Conservation (phyloP, 2,888 invertebrate species). For the Tenthredo livida region DNA sequence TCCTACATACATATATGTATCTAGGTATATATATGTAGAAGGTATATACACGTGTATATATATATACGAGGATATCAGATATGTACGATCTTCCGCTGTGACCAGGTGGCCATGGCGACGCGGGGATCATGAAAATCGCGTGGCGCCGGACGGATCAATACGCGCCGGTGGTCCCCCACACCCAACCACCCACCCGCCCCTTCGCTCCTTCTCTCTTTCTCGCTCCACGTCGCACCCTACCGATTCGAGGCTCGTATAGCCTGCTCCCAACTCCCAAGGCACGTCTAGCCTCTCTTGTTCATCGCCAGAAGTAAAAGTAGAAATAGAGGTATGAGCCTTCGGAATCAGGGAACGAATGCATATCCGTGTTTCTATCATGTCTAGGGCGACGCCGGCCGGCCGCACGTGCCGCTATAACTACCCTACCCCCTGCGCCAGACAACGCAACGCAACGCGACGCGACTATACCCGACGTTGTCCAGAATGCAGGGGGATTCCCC, state of each 20-base stretch:
- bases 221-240: constrained; percentile 29
- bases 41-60: too few species aligned
- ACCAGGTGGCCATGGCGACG: constrained; percentile 78
- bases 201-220: constrained; percentile 56
- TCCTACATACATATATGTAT: neutral
- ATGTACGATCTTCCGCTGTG: constrained; percentile 75
- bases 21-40: neutral
- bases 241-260: neutral
- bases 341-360: constrained; percentile 5
- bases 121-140: constrained; percentile 76
- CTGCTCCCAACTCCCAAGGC: constrained; percentile 5
- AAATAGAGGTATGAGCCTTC: neutral
- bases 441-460: neutral
- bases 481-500: constrained; percentile 32
- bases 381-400: constrained; percentile 9
- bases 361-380: constrained; percentile 14
- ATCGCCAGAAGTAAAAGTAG: neutral
- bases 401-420: constrained; percentile 28
- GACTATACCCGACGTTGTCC: neutral
- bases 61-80: constrained; percentile 52
- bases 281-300: neutral
- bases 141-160: constrained; percentile 76
- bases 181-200: constrained; percentile 63
- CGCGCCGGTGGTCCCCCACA: constrained; percentile 58
- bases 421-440: neutral